Base-by-base conservation (phyloP, 2,888 invertebrate genomes). In the Sussaba pulchella region DNA sequence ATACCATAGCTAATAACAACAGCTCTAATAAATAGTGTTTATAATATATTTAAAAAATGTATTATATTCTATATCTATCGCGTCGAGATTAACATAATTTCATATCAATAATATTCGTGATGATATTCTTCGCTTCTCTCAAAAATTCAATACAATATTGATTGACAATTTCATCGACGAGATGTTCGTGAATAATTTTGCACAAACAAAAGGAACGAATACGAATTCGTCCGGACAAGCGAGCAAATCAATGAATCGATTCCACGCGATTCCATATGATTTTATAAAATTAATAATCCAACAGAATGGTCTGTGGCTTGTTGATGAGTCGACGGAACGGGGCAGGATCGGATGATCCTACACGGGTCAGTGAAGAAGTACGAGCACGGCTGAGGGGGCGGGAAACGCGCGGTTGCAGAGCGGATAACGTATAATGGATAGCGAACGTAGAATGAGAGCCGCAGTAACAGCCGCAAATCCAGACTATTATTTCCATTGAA, bases 401-500 rank as follows among this genome's bases (percentile, higher is more conserved):
- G 39, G 26, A 24, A 26, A 26, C 19, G 43, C 54, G 69, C 47
- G 63, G 70, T 57, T 61, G 26, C 39, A 21, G 19, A 41, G 64
- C 31, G 75, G 71, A 63, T 75, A 61, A 66, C 54, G 63, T 61
- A 41, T 61, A 61, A 61, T 41, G 14, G 57, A 79, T 76, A 76
- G 61, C 61, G 80, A 45, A 64, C 61, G 73, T 61, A 69, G 76
- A 72, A 47, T 26, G 50, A 52, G 74, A 73, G 69, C 80, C 72
- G 67, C 76, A 59, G 39, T 12, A 67, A 19, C 71, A 47, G 71
- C 72, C 80, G 69, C 80, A 76, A 81, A 81, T 81, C 50, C 80
- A 72, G 69, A 81, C 80, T 76, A 81, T 81, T 81, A 81, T 81
- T 81, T 81, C 80, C 80, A 72, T 71, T 57, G 80, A 73, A 67